Base-by-base conservation (phyloP, 1,140 invertebrate species). In the Ostrea denselamellosa region DNA sequence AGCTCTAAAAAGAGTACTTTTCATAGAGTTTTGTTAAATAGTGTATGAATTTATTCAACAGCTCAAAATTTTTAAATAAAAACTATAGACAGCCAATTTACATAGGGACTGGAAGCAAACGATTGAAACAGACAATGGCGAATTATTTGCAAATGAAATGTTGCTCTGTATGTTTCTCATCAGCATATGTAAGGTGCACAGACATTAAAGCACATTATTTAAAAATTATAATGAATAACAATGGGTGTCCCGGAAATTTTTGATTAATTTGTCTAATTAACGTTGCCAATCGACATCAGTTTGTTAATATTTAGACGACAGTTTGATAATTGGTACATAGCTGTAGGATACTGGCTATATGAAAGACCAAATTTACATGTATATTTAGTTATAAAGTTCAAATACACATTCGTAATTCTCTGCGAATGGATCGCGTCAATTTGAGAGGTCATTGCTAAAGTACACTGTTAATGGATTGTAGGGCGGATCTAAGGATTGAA, bases 221-320 rank as follows among this genome's bases (percentile, higher is more conserved):
- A 25, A 34, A 34, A 28, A 22, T 77, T 77, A 25, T 77, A 34
- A 77, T 77, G 22, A 28, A 34, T 77, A 77, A 77, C 68, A 77
- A 77, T 77, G 68, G 68, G 68, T 77, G 68, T 77, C 28, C 68
- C 68, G 68, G 68, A 77, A 77, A 77, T 77, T 77, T 62, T 77
- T 77, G 25, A 77, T 28, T 77, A 77, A 77, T 77, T 77, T 77
- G 68, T 77, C 68, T 77, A 77, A 25, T 77, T 77, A 77, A 25
- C 68, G 25, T 25, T 77, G 68, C 68, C 68, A 77, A 77, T 77
- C 14, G 25, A 25, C 68, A 77, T 34, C 68, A 77, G 14, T 77
- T 77, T 28, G 28, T 77, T 22, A 28, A 14, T 25, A 34, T 3
- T 34, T 25, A 77, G 68, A 17, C 68, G 68, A 77, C 68, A 77